Evolutionary conservation across 2,888 invertebrate genomes (phyloP).

Genomic region (Drosophila yooni): DNA sequence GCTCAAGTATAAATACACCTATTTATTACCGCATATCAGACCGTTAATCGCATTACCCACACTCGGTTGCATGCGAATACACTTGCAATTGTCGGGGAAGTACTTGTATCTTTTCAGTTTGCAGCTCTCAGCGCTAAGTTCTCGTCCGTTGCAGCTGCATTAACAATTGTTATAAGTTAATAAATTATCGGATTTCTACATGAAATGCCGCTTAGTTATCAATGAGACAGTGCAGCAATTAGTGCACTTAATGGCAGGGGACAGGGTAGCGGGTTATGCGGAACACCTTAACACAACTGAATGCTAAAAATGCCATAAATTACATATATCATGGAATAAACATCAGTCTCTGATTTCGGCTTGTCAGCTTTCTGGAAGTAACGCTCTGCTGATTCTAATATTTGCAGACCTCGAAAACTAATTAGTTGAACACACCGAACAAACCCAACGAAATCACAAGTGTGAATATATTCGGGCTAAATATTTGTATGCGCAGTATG

Average conservation of each 20-base stretch:
- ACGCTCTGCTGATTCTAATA: conserved; percentile 44
- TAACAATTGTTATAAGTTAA: conserved; percentile 74
- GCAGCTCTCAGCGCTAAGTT: conserved; percentile 4
- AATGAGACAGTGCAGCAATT: conserved; percentile 67
- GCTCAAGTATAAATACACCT: conserved; percentile 57
- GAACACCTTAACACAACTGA: conserved; percentile 32
- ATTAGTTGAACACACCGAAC: conserved; percentile 33
- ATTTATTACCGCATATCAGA: conserved; percentile 69
- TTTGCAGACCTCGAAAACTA: conserved; percentile 22
- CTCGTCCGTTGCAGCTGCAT: conserved; percentile 30
- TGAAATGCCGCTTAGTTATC: conserved; percentile 72
- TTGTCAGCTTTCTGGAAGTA: conserved; percentile 28
- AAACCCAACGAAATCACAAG: conserved; percentile 28
- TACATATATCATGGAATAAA: conserved; percentile 35
- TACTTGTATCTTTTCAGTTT: conserved; percentile 20
- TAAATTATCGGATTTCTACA: conserved; percentile 76
- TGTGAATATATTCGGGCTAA: conserved; percentile 16
- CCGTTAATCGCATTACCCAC: conserved; percentile 75
- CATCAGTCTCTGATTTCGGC: conserved; percentile 22
- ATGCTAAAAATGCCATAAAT: conserved; percentile 45
- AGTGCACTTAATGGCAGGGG: conserved; percentile 29
- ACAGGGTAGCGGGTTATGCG: neutral
- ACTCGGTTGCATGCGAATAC: conserved; percentile 64
- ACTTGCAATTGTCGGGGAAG: conserved; percentile 21
- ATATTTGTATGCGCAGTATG: neutral